Evolutionary conservation across 2,888 invertebrate species (phyloP).

Genomic region (Heliconius cydno): DNA sequence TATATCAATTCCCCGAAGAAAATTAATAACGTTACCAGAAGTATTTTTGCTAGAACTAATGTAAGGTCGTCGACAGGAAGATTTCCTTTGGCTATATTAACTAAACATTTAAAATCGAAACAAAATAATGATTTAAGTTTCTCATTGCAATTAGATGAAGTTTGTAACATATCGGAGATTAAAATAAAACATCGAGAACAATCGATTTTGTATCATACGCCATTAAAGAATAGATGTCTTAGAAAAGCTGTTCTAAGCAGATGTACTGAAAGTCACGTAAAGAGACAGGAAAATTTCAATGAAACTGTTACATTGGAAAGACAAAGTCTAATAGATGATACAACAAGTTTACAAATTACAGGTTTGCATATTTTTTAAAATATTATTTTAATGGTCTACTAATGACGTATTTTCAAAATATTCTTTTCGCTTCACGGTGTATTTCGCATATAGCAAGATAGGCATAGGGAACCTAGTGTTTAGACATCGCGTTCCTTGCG

Average conservation of each 20-base stretch:
- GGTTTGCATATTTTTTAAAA: constrained; percentile 55
- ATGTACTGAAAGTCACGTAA: constrained; percentile 32
- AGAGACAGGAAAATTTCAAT: constrained; percentile 23
- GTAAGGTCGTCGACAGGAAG: constrained; percentile 63
- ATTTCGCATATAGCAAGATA: neutral
- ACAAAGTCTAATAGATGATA: constrained; percentile 62
- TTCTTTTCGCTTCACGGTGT: neutral
- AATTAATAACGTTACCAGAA: constrained; percentile 60
- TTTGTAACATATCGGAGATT: constrained; percentile 61
- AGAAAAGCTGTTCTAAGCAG: constrained; percentile 67
- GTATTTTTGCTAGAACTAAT: constrained; percentile 68
- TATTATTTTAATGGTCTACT: neutral
- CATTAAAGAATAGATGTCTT: constrained; percentile 63
- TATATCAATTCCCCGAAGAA: constrained; percentile 61
- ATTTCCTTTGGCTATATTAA: constrained; percentile 63
- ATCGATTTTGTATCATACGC: constrained; percentile 68
- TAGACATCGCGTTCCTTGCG: neutral
- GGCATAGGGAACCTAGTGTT: neutral
- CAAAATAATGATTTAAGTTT: constrained; percentile 68
- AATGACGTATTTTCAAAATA: neutral
- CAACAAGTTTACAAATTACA: constrained; percentile 71
- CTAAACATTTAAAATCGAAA: constrained; percentile 63
- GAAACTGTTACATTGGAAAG: constrained; percentile 42
- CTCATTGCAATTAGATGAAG: constrained; percentile 67
- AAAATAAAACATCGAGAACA: constrained; percentile 55